These are phyloP conservation scores for Sepioteuthis lessoniana DNA, from an alignment of 2,888 invertebrate genomes.

Conservation along the genomic window DNA sequence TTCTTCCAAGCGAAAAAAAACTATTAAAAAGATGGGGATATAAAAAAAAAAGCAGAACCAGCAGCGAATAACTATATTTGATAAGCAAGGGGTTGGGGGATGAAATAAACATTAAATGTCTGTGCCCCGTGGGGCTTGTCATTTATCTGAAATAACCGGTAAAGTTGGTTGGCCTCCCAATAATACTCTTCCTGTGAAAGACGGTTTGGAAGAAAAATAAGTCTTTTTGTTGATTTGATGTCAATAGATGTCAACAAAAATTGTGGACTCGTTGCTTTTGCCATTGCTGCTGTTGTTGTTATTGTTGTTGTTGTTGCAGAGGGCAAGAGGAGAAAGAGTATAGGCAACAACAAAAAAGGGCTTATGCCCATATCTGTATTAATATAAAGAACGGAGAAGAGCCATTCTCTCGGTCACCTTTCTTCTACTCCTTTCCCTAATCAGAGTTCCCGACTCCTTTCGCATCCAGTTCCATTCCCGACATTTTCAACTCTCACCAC, in stretches of 20 bases:
- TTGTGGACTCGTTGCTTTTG: neutral
- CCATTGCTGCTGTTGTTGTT: neutral
- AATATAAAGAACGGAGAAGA: neutral
- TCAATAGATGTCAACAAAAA: constrained; percentile 43
- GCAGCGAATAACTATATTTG: constrained; percentile 34
- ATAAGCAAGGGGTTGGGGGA: neutral
- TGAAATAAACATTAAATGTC: neutral
- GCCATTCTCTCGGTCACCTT: too few relatives aligned
- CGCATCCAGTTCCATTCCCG: too few relatives aligned
- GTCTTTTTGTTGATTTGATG: constrained; percentile 36
- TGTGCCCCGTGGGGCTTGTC: neutral
- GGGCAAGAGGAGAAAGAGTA: neutral
- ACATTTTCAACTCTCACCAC: too few relatives aligned
- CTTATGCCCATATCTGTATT: neutral
- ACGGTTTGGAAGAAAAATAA: constrained; percentile 39
- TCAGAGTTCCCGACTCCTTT: too few relatives aligned
- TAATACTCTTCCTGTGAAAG: constrained; percentile 42
- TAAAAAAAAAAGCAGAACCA: neutral
- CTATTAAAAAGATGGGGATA: neutral
- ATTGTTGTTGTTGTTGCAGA: neutral
- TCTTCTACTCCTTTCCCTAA: too few relatives aligned
- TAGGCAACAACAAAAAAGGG: neutral
- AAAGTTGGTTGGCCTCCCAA: constrained; percentile 23
- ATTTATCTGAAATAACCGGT: constrained; percentile 38
- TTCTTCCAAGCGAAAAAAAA: too few relatives aligned